Evolutionary conservation across 2,113 vertebrate genomes (phyloP), one percentile per base, ranked within the genome.

Genomic region (Hippocampus mohnikei): DNA sequence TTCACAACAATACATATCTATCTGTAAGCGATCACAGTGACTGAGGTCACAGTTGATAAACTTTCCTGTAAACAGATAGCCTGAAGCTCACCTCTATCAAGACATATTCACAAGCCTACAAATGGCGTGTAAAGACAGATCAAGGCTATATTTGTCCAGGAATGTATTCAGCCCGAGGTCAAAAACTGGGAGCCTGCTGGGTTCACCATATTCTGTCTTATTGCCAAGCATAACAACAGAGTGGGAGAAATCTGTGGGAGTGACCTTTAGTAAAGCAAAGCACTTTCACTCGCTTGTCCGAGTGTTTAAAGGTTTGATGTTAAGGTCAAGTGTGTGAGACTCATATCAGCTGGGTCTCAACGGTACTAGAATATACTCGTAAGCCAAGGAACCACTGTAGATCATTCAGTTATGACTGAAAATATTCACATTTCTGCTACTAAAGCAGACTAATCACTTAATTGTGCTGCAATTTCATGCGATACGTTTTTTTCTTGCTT

Each of bases 211-310:
- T 80, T 76, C 48, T 67, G 76, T 27, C 48, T 61, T 13, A 52
- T 74, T 79, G 74, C 83, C 69, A 73, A 82, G 75, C 71, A 61
- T 48, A 58, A 81, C 66, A 78, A n/a, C 75, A 77, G 74, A 79
- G 83, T 83, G 80, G 80, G 82, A 81, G 78, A 80, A 85, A 82
- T 83, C 78, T 81, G 83, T 88, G 70, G 83, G 83, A 81, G 85
- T 89, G 83, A 90, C 87, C 87, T 91, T 90, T 91, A 75, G 58
- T 69, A 74, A 81, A 83, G 84, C 66, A 85, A 86, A 86, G 78
- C 76, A 81, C 83, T 89, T 60, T 82, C 84, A 67, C 70, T 85
- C 71, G 67, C 78, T 37, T 73, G 76, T 85, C 83, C 80, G 85
- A 88, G 81, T 80, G 75, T 83, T 81, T 78, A 85, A 85, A 87